Evolutionary conservation across 2,888 invertebrate genomes (phyloP).

Genomic region (Orthosia gracilis): DNA sequence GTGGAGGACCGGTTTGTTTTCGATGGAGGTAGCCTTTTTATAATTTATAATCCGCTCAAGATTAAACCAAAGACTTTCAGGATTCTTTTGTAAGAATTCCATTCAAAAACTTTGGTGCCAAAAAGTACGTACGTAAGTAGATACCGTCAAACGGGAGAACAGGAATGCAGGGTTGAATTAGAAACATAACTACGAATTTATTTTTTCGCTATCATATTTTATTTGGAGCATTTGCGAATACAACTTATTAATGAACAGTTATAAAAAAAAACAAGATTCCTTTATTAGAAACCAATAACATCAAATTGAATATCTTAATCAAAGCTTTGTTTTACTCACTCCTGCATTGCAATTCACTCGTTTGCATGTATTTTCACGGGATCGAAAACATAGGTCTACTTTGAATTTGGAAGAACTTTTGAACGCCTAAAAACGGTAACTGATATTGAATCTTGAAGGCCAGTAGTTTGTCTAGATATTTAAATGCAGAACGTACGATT

Average conservation of each 20-base stretch:
- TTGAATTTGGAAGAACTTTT: slow-evolving; percentile 39
- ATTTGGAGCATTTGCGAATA: no score
- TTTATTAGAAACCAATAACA: no score
- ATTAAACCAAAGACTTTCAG: slow-evolving; percentile 24
- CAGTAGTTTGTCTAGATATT: slow-evolving; percentile 42
- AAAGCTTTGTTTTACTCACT: no score
- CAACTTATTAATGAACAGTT: no score
- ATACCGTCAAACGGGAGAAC: no score
- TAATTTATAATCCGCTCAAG: slow-evolving; percentile 33
- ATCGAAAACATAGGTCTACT: slow-evolving; percentile 17
- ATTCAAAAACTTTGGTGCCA: slow-evolving; percentile 8
- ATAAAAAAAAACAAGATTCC: no score
- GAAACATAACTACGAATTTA: no score
- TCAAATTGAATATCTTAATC: no score
- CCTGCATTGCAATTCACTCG: no score
- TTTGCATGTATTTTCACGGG: slow-evolving; percentile 3
- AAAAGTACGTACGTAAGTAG: neutral
- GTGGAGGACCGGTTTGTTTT: slow-evolving; percentile 66
- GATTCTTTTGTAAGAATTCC: slow-evolving; percentile 24
- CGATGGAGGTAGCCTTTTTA: slow-evolving; percentile 56
- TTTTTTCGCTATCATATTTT: no score
- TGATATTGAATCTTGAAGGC: slow-evolving; percentile 1
- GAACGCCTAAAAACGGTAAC: slow-evolving; percentile 28
- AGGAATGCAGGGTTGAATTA: no score
- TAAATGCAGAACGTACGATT: slow-evolving; percentile 27